A percentile compares a stretch with the other conserved stretches of the same genome.
These are phyloP conservation scores for Eupithecia dodoneata DNA, from an alignment of 2,888 invertebrate genomes.

Conservation along the genomic window DNA sequence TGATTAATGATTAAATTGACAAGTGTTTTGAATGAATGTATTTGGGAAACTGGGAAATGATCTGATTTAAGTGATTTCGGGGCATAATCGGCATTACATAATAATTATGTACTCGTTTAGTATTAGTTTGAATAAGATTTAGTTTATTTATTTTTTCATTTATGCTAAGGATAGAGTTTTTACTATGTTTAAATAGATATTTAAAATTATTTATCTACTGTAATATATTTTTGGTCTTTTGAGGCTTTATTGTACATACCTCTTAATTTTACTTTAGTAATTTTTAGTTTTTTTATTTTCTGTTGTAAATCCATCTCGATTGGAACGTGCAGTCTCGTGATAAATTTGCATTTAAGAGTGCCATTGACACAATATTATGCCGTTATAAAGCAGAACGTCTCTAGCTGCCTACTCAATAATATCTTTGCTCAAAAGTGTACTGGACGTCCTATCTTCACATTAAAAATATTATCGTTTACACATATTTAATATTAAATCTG, in stretches of 20 bases:
- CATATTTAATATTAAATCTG: not conserved
- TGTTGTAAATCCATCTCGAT: slow-evolving; percentile 47
- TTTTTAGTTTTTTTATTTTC: slow-evolving; percentile 49
- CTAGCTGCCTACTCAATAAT: slow-evolving; percentile 43
- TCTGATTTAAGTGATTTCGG: slow-evolving; percentile 60
- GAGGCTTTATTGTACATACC: slow-evolving; percentile 82
- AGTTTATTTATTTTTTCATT: slow-evolving; percentile 75
- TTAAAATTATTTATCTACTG: slow-evolving; percentile 72
- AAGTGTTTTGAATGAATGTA: slow-evolving; percentile 43
- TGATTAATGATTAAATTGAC: slow-evolving; percentile 5
- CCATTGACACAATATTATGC: slow-evolving; percentile 64
- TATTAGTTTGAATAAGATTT: slow-evolving; percentile 70
- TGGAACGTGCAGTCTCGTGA: slow-evolving; percentile 63
- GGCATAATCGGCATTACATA: slow-evolving; percentile 77
- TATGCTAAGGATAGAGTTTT: slow-evolving; percentile 34
- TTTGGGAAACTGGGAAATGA: slow-evolving; percentile 43
- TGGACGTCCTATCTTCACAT: slow-evolving; percentile 5
- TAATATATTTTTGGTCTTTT: slow-evolving; percentile 66
- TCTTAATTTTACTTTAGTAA: slow-evolving; percentile 62
- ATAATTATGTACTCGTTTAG: slow-evolving; percentile 79
- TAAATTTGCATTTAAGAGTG: slow-evolving; percentile 79
- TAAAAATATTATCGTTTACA: not conserved
- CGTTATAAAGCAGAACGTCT: slow-evolving; percentile 43
- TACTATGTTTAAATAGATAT: slow-evolving; percentile 58
- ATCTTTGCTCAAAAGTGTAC: slow-evolving; percentile 36